Base-by-base conservation (phyloP, 2,888 invertebrate genomes). In the Drosophila meridiana region DNA sequence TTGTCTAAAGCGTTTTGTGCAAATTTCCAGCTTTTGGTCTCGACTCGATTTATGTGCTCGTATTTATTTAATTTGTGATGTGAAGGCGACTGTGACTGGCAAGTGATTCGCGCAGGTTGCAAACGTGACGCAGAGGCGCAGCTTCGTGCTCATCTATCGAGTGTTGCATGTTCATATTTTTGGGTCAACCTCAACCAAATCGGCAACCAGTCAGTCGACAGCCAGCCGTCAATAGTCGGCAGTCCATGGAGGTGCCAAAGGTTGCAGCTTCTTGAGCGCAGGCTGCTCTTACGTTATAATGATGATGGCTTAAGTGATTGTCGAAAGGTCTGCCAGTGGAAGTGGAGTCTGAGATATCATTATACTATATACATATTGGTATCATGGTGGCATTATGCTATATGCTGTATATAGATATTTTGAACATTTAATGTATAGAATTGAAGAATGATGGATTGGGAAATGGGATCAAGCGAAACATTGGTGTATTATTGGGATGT, bases 1-100 rank as follows among this genome's bases (percentile, higher is more conserved):
- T 85, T 85, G 90, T 85, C 88, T 73, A 70, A 89, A 89, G 71
- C 86, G 89, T 85, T 85, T 89, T 85, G 78, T 89, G 89, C 88
- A 89, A 87, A 83, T 77, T 67, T 87, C 28, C 52, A 60, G 45
- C 50, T 64, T 53, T 62, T 62, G 76, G 57, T 58, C 57, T 74
- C 57, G 60, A 72, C 76, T 32, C 50, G 73, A 89, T 81, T 89
- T 86, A 86, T 86, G 78, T 63, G 70, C 71, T 89, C 76, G 76
- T 71, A 89, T 89, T 89, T 89, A 82, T 87, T 87, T 85, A 80
- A 80, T 80, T 75, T 82, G 72, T 72, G 42, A 72, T 72, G 86
- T 72, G 89, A 71, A 73, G 79, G 68, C 64, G 28, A 60, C 63
- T 11, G 11, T 1, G 0, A 13, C 13, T 13, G 26, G 53, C 53